Conservation (phyloP, 2,888 invertebrate species). For the Nasonia oneida region DNA sequence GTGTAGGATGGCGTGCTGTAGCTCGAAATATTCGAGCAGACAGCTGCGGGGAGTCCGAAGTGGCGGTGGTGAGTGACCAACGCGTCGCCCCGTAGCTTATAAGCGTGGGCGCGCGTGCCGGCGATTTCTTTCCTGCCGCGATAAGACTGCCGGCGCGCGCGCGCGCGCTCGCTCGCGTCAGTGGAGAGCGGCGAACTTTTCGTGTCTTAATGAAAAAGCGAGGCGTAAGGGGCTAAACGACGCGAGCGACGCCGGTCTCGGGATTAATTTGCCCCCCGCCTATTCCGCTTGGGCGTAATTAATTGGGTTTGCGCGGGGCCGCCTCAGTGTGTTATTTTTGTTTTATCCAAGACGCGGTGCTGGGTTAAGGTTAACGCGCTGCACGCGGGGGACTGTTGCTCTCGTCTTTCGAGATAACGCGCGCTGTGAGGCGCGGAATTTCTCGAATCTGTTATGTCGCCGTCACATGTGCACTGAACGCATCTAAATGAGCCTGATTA, state of each 20-base stretch:
- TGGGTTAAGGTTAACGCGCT: not conserved
- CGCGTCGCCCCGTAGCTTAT: slow-evolving; percentile 1
- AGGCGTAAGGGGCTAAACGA: slow-evolving; percentile 11
- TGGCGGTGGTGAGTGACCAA: slow-evolving; percentile 17
- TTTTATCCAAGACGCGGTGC: not conserved
- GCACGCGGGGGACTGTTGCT: not conserved
- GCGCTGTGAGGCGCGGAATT: not conserved
- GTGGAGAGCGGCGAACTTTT: slow-evolving; percentile 17
- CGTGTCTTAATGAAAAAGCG: slow-evolving; percentile 59
- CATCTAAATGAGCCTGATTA: not conserved
- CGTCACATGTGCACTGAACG: not conserved
- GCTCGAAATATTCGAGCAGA: slow-evolving; percentile 18
- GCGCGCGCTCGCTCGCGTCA: no score
- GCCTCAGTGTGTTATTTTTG: not conserved
- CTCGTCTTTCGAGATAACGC: not conserved
- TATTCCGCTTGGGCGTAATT: slow-evolving; percentile 30
- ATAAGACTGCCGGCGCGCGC: slow-evolving; percentile 39
- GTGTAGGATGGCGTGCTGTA: not conserved
- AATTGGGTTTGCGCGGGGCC: slow-evolving; percentile 44
- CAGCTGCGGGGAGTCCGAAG: not conserved
- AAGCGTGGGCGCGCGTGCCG: not conserved
- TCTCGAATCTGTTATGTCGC: not conserved
- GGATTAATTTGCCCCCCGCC: slow-evolving; percentile 54
- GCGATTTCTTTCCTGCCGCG: slow-evolving; percentile 35
- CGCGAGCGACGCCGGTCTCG: not conserved